Base-by-base conservation (phyloP, 2,113 vertebrate genomes). In the Boulengeromyrus knoepffleri region DNA sequence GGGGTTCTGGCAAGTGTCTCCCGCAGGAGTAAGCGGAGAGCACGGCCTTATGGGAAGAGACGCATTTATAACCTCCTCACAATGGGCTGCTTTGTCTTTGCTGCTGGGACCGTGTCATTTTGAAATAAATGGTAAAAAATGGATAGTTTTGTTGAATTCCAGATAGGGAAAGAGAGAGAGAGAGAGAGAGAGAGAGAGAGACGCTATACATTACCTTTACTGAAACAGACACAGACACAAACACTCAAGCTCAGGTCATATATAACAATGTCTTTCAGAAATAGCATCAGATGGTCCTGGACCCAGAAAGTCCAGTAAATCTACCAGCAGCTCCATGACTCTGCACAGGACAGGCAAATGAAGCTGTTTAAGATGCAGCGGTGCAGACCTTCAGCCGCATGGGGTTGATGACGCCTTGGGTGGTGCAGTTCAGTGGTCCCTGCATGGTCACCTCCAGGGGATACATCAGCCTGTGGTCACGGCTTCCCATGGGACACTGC, bases 351-450 rank as follows among this genome's bases (percentile, higher is more conserved):
- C 15, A 7, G 74, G 10, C 70, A 39, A 10, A 19, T 80, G 36
- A 80, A 80, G 74, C 74, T 17, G 13, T 42, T 42, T 80, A 42
- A 80, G 17, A 80, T 5, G 13, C 17, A 42, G 74, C 2, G 17
- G 15, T 1, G 94, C 74, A 96, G 91, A 98, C 98, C 95, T 96
- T 95, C 70, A 98, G 95, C 6, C 83, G 90, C 0, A 94, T 92
- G 47, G 94, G 91, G 94, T 98, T 98, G 92, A 96, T 90, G 46
- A 94, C 87, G 66, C 94, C 93, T 92, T 93, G 95, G 2, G 95
- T 45, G 86, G 96, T 97, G 91, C 98, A 98, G 95, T 98, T 98
- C 90, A 95, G 94, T 53, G 94, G 94, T 0, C 96, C 96, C 53
- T 95, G 92, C 0, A 96, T 96, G 17, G 88, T 94, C 85, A 97